Evolutionary conservation across 2,113 vertebrate genomes (phyloP).

Genomic region (Oryzias woworae): DNA sequence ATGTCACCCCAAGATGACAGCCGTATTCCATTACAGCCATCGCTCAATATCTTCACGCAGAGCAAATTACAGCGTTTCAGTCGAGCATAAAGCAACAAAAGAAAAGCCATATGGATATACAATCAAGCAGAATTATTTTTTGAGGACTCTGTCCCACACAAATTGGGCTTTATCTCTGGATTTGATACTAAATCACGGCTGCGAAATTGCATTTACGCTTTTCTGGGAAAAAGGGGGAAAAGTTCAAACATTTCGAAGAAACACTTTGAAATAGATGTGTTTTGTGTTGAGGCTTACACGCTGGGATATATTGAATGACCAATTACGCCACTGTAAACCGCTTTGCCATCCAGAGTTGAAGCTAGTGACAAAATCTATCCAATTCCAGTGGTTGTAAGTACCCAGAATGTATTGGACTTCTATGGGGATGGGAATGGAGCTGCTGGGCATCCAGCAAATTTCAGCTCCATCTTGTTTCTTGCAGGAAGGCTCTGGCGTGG

Average conservation of each 20-base stretch:
- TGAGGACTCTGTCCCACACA: conserved; percentile 14
- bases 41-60: conserved; percentile 67
- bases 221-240: conserved; percentile 1
- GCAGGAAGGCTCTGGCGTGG: conserved; percentile 71
- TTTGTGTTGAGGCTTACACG: conserved; percentile 56
- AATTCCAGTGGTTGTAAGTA: conserved; percentile 66
- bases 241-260: conserved; percentile 26
- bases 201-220: conserved; percentile 18
- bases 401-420: conserved; percentile 72
- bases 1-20: conserved; percentile 69
- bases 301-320: conserved; percentile 71
- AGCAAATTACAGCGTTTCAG: conserved; percentile 63
- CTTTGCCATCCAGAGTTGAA: conserved; percentile 65
- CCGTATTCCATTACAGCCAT: conserved; percentile 70
- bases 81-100: conserved; percentile 57
- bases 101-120: conserved; percentile 56
- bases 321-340: conserved; percentile 68
- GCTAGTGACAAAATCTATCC: conserved; percentile 68
- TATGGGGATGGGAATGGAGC: conserved; percentile 63
- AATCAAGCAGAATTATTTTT: conserved; percentile 35
- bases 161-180: conserved; percentile 32
- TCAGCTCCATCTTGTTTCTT: conserved; percentile 71
- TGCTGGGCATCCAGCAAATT: conserved; percentile 69
- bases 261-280: conserved; percentile 51
- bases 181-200: conserved; percentile 39